Evolutionary conservation across 2,113 vertebrate genomes (phyloP).

Genomic region (Gnathonemus longibarbis): DNA sequence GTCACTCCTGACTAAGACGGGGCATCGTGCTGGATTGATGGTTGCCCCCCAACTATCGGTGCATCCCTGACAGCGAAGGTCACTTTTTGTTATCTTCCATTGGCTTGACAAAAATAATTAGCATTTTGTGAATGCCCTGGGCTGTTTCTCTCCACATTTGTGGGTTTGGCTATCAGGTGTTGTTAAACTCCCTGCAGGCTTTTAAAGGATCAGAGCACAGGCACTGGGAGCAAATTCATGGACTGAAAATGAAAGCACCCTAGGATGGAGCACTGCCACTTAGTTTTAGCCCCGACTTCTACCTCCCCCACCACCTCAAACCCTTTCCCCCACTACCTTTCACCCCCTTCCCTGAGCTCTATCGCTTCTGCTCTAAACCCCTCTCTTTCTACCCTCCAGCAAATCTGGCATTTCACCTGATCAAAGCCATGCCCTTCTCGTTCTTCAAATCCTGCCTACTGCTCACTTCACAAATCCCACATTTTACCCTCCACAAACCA

Average conservation of each 20-base stretch:
- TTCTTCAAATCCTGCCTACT: background rate
- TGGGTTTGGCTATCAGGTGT: background rate
- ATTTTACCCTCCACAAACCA: background rate
- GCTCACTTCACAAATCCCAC: background rate
- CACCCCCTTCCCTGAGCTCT: background rate
- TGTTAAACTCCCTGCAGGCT: background rate
- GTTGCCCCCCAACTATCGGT: background rate
- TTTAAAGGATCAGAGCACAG: background rate
- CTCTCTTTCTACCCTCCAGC: background rate
- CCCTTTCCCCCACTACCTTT: background rate
- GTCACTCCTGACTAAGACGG: background rate
- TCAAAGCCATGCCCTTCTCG: background rate
- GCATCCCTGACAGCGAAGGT: background rate
- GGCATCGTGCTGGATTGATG: background rate
- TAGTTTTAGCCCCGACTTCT: slow-evolving; percentile 13
- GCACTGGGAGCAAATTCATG: background rate
- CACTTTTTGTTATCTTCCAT: background rate
- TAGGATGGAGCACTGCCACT: slow-evolving; percentile 38
- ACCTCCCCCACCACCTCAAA: background rate
- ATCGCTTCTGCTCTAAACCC: background rate
- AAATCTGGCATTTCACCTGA: background rate
- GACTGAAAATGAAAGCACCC: slow-evolving; percentile 33
- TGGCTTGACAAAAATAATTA: background rate
- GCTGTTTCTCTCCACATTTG: background rate
- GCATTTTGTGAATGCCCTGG: too few species aligned